These are phyloP conservation scores for Chitala chitala DNA, from an alignment of 2,113 vertebrate species.

Conservation along the genomic window DNA sequence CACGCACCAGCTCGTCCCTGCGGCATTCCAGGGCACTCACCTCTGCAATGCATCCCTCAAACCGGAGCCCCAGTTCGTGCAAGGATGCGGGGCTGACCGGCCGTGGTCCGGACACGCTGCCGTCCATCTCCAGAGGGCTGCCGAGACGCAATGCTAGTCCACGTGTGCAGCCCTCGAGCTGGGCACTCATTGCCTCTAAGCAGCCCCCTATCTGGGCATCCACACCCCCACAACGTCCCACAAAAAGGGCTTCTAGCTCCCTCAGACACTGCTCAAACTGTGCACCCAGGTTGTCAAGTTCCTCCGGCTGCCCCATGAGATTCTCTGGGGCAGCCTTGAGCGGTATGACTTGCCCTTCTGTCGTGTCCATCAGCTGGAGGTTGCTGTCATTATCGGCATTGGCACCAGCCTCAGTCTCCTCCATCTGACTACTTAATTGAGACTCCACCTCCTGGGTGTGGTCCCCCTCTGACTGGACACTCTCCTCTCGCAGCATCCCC, in stretches of 20 bases:
- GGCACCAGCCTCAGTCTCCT: conserved; percentile 48
- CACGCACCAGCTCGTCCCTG: conserved; percentile 69
- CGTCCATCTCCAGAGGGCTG: neutral
- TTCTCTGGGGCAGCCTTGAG: conserved; percentile 11
- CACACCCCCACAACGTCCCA: conserved; percentile 35
- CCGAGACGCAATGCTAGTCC: conserved; percentile 23
- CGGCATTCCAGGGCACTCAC: conserved; percentile 71
- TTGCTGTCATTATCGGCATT: conserved; percentile 21
- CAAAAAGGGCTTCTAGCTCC: conserved; percentile 30
- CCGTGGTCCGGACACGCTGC: too few relatives aligned
- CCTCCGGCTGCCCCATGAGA: neutral
- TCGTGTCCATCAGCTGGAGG: neutral
- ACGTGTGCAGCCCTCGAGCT: conserved; percentile 15
- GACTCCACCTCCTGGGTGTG: conserved; percentile 11
- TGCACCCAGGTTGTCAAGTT: conserved; percentile 14
- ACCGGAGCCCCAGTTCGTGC: conserved; percentile 35
- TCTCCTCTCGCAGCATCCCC: conserved; percentile 5
- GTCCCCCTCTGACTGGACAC: conserved; percentile 32
- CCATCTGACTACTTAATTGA: conserved; percentile 42
- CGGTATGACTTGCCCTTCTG: neutral
- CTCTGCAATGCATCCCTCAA: conserved; percentile 69
- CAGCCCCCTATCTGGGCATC: conserved; percentile 25
- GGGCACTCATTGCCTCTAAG: conserved; percentile 21
- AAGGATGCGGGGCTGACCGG: conserved; percentile 22
- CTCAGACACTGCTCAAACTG: conserved; percentile 43